Evolutionary conservation across 2,797 vertebrate genomes (phyloP).

Genomic region (Pseudochaenichthys georgianus): DNA sequence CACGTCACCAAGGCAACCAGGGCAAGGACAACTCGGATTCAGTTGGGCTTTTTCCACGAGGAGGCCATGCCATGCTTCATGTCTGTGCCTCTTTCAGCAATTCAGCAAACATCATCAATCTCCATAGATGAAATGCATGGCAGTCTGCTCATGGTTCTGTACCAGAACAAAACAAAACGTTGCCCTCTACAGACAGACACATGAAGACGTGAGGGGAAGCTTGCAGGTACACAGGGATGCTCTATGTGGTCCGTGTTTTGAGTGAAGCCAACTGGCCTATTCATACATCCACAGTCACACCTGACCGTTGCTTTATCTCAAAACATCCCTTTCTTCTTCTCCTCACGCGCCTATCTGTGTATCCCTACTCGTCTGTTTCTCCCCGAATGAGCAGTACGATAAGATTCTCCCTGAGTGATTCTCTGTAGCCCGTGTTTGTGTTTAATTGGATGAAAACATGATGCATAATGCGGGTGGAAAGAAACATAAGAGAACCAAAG

Average conservation of each 20-base stretch:
- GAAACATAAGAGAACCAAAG: slow-evolving; percentile 75
- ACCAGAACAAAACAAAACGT: slow-evolving; percentile 45
- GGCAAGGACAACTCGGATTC: slow-evolving; percentile 68
- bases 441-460: slow-evolving; percentile 84
- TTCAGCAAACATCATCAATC: slow-evolving; percentile 69
- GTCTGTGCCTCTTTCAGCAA: slow-evolving; percentile 28
- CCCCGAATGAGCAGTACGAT: slow-evolving; percentile 28
- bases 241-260: slow-evolving; percentile 48
- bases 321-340: slow-evolving; percentile 11
- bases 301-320: slow-evolving; percentile 23
- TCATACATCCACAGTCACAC: slow-evolving; percentile 23
- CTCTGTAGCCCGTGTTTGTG: slow-evolving; percentile 62
- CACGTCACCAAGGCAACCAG: slow-evolving; percentile 69
- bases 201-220: slow-evolving; percentile 42
- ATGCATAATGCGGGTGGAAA: slow-evolving; percentile 71
- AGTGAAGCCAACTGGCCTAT: slow-evolving; percentile 36
- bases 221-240: slow-evolving; percentile 41
- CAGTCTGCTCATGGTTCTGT: slow-evolving; percentile 40
- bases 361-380: slow-evolving; percentile 27
- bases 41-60: slow-evolving; percentile 28
- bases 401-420: slow-evolving; percentile 59
- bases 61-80: slow-evolving; percentile 19
- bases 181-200: slow-evolving; percentile 46
- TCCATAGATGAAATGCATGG: slow-evolving; percentile 43
- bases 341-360: slow-evolving; percentile 6